Evolutionary conservation across 53 echinoderm and acorn worm genomes (phyloP), one percentile per base, ranked within the genome.

Genomic region (Antedon mediterranea): DNA sequence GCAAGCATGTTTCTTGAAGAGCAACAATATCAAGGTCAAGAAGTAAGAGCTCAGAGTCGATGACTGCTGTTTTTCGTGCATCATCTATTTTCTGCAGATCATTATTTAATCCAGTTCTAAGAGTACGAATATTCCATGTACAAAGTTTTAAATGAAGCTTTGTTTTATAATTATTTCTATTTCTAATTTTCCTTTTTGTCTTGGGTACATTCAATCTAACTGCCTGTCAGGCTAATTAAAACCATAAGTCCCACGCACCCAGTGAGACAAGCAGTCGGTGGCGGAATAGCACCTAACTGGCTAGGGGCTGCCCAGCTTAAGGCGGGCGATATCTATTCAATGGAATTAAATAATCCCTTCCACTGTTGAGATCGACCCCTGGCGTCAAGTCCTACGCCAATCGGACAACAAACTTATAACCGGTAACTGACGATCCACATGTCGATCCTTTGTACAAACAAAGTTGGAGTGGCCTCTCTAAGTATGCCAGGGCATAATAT

Each of bases 291-390:
- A 23, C 26, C 57, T 57, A 57, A 57, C 57, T 57, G 57, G 23
- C 57, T 57, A 57, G 57, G 57, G 57, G 11, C 57, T 23, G 37
- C 23, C 57, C 11, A 57, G 57, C 57, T 57, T 57, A 57, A 57
- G 57, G 11, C 57, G 57, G 57, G 57, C 71, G 71, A 78, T 81
- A 81, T 77, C 72, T 43, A 74, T 80, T 85, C 81, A 85, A 26
- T 84, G 79, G 34, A 73, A 81, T 79, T 29, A 72, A 32, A 89
- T 30, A 73, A 71, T 76, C 77, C 77, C 85, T 89, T 85, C 85
- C 85, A 89, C 83, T 80, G 85, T 79, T 89, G 32, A 32, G 29
- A 43, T 32, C 73, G 71, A 86, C 76, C 81, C 71, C 34, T 85
- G 43, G 79, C 75, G 43, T 71, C 85, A 30, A 28, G 32, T 71